A percentile compares a stretch with the other conserved stretches of the same genome.
phyloP scores from a whole-genome alignment of 2,888 invertebrate species.

The Fragum whitleyi region DNA sequence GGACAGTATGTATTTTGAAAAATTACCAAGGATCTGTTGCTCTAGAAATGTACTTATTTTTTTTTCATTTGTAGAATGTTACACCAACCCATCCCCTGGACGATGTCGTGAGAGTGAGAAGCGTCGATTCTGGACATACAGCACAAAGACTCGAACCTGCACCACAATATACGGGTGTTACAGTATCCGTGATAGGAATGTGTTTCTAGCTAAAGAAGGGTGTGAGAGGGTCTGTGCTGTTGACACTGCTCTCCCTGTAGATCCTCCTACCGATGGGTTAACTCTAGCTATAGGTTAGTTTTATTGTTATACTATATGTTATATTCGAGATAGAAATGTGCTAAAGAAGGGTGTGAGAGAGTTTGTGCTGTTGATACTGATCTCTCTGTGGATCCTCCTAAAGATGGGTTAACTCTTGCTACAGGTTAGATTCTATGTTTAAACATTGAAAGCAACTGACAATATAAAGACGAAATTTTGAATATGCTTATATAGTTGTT shows the following conservation, averaged over 20 bases:
- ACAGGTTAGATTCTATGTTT: conserved; percentile 6
- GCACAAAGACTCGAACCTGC: conserved; percentile 38
- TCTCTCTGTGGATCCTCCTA: conserved; percentile 6
- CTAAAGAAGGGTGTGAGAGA: conserved; percentile 29
- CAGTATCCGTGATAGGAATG: conserved; percentile 49
- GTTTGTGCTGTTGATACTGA: conserved; percentile 33
- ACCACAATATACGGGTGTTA: conserved; percentile 49
- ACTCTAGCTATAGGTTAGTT: conserved; percentile 8
- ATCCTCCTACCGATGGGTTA: not conserved
- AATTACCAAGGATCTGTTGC: too few species aligned
- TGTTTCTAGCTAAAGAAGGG: conserved; percentile 36
- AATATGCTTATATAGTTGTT: too few species aligned
- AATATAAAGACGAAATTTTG: too few species aligned
- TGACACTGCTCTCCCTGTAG: conserved; percentile 7
- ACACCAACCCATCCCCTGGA: conserved; percentile 41
- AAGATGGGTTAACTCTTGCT: not conserved
- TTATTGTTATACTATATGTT: not conserved
- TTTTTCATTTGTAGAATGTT: conserved; percentile 36
- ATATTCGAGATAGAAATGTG: conserved; percentile 49
- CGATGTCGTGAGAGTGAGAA: conserved; percentile 36
- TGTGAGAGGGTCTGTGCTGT: conserved; percentile 44
- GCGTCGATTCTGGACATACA: conserved; percentile 43
- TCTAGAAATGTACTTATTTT: not conserved
- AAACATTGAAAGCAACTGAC: too few species aligned
- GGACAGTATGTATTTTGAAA: too few species aligned